Base-by-base conservation (phyloP, 92 coral and sea anemone genomes). In the Parazoanthus darwini region DNA sequence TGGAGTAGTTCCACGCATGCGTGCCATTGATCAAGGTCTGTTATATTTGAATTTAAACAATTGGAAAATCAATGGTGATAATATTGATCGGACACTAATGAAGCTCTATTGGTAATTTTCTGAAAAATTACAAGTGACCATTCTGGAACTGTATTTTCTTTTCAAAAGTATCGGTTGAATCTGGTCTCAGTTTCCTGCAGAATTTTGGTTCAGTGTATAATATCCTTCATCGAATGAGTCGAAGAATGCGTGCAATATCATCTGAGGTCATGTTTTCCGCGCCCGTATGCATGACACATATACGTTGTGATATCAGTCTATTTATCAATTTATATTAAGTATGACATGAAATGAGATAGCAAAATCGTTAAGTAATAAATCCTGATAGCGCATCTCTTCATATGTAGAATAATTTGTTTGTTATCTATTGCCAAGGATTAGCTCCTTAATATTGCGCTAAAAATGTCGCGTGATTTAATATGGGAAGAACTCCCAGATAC, bases 371-470 rank as follows among this genome's bases (percentile, higher is more conserved):
- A 82, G 86, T 82, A 82, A 82, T 66, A 82, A 42, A 82, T 66
- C 59, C 59, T 66, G 86, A 82, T 82, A 67, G 77, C 63, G 39
- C 77, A 39, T 67, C 86, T 66, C 65, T 82, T 82, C 76, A 82
- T 36, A 18, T 23, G 51, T 82, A 23, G 44, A 42, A 63, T 82
- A 35, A 82, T 82, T 82, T 44, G 48, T 66, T 67, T 7, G 44
- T 39, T 66, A 67, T 82, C 75, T 44, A 18, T 65, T 65, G 73
- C 43, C 86, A 25, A 66, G 58, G 77, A 44, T 38, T 43, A 39
- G 39, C 36, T 20, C 9, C 7, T 22, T 36, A 10, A 37, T 36
- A 63, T 35, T 79, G 42, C 82, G 42, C 23, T 46, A 79, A 15
- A 79, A 22, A 79, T 16, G 51, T 18, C 48, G 25, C 37, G 82